phyloP scores from a whole-genome alignment of 2,797 vertebrate species.

The Percopsis omiscomaycus region DNA sequence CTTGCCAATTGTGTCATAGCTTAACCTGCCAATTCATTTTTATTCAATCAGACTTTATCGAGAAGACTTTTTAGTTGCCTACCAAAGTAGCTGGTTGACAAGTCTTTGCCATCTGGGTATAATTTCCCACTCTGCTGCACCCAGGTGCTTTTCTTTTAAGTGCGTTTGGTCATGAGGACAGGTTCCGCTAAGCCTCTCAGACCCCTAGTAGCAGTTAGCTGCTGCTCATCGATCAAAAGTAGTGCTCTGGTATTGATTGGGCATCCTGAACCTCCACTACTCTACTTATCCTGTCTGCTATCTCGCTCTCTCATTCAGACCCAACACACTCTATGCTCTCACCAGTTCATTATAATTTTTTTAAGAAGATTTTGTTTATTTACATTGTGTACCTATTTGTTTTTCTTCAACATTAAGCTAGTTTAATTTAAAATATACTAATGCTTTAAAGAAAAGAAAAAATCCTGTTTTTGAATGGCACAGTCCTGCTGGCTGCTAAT shows the following conservation, averaged over 20 bases:
- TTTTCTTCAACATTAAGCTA: too few species aligned
- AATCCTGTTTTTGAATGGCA: too few species aligned
- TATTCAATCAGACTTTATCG: too few species aligned
- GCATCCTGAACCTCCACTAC: not conserved
- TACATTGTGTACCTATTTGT: too few species aligned
- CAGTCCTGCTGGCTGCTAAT: too few species aligned
- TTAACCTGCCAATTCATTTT: too few species aligned
- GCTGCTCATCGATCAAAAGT: conserved; percentile 55
- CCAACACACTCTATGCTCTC: not conserved
- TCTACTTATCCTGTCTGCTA: not conserved
- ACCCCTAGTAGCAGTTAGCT: conserved; percentile 16
- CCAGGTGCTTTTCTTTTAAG: not conserved
- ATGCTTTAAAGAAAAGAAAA: too few species aligned
- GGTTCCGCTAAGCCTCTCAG: not conserved
- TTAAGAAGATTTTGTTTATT: too few species aligned
- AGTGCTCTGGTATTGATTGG: conserved; percentile 16
- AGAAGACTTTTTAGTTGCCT: too few species aligned
- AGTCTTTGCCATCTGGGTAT: not conserved
- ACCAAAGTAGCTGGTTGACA: too few species aligned
- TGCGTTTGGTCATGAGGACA: conserved; percentile 3
- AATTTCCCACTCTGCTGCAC: not conserved
- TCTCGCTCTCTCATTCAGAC: not conserved
- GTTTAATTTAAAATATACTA: too few species aligned
- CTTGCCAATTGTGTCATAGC: not conserved
- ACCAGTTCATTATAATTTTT: not conserved